These are phyloP conservation scores for Chionoecetes opilio DNA, from an alignment of 1,140 invertebrate genomes.

Conservation along the genomic window DNA sequence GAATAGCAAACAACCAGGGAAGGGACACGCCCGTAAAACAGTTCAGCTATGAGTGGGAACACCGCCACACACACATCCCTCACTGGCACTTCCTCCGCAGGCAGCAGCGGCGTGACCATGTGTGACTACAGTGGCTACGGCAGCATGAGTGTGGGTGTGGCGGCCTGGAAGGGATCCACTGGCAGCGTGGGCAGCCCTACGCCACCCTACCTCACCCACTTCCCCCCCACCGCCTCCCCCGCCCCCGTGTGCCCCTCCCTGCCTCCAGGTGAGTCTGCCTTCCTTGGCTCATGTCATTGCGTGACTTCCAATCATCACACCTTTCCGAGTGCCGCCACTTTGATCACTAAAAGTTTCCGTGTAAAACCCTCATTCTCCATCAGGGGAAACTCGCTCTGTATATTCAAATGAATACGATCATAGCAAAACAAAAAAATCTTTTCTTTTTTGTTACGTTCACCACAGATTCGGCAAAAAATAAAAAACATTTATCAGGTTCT, in stretches of 20 bases:
- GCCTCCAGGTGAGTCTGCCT: slow-evolving; percentile 64
- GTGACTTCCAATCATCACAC: too few relatives aligned
- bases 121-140: slow-evolving; percentile 80
- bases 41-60: too few relatives aligned
- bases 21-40: too few relatives aligned
- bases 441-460: too few relatives aligned
- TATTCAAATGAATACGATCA: too few relatives aligned
- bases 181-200: slow-evolving; percentile 71
- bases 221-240: slow-evolving; percentile 81
- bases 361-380: too few relatives aligned
- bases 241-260: slow-evolving; percentile 74
- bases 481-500: too few relatives aligned
- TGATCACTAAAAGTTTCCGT: neutral
- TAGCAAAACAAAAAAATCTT: too few relatives aligned
- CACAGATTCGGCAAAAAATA: too few relatives aligned
- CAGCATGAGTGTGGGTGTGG: slow-evolving; percentile 68
- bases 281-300: neutral
- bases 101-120: slow-evolving; percentile 79
- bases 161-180: slow-evolving; percentile 64
- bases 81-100: neutral
- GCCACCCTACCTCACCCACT: slow-evolving; percentile 80
- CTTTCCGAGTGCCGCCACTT: neutral
- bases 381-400: too few relatives aligned
- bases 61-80: neutral
- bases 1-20: too few relatives aligned